Base-by-base conservation (phyloP, 1,140 invertebrate species). In the Cotesia chilonis region DNA sequence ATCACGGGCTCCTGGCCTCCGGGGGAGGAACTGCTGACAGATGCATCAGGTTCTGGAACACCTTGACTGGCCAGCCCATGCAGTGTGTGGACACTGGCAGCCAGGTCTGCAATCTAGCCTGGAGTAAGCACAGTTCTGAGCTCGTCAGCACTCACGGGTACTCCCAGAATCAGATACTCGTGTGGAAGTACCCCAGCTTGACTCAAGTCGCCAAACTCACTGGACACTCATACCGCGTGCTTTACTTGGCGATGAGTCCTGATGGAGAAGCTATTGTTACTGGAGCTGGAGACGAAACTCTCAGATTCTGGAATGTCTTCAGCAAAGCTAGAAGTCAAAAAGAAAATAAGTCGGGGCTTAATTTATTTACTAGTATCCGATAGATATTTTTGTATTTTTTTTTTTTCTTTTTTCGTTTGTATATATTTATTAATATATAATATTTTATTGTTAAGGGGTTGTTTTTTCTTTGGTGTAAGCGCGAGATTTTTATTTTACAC, bases 241-340 rank as follows among this genome's bases (percentile, higher is more conserved):
- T 99, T 0, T 99, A 99, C 85, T 85, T 99, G 77, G 98, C 98
- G 0, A 93, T 99, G 89, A 99, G 97, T 41, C 98, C 98, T 0
- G 98, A 99, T 87, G 98, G 98, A 17, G 98, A 99, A 85, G 96
- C 98, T 0, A 99, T 99, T 74, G 98, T 99, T 0, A 99, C 98
- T 0, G 98, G 98, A 7, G 98, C 98, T 14, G 98, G 98, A 0
- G 98, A 99, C 86, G 98, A 99, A 86, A 99, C 98, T 1, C 88
- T 99, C 5, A 88, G 98, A 12, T 99, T 99, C 87, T 99, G 98
- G 98, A 99, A 99, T 89, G 96, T 99, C 0, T 99, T 99, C 85
- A 97, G 95, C 76, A 99, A 99, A 89, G 96, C 96, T 12, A 90
- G 96, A 60, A 97, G 95, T 71, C 95, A 97, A 83, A 95, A 96